Percentiles rank a stretch among this genome's conserved stretches.
phyloP scores from a whole-genome alignment of 2,888 invertebrate species.

The Hyalella azteca region DNA sequence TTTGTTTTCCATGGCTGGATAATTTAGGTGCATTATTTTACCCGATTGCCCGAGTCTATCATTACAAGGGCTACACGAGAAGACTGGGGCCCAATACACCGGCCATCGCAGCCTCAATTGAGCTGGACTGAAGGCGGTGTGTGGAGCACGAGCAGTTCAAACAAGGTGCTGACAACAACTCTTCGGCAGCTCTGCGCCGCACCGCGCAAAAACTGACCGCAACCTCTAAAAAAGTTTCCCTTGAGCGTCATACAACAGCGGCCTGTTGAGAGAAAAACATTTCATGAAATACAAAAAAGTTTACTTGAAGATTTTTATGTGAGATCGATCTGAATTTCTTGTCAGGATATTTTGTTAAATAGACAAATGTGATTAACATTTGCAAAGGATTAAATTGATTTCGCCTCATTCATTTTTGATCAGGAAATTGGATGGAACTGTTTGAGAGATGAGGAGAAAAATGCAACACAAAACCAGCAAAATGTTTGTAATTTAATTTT shows the following conservation, averaged over 20 bases:
- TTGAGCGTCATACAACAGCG: neutral
- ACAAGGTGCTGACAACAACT: conserved; percentile 15
- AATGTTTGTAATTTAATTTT: no score
- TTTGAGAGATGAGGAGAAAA: neutral
- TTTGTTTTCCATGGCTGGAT: no score
- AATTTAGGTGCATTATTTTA: no score
- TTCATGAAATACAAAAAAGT: neutral
- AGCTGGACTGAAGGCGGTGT: neutral
- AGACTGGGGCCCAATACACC: neutral
- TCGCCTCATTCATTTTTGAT: neutral
- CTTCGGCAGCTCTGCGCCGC: neutral
- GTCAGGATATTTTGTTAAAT: neutral
- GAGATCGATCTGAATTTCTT: neutral
- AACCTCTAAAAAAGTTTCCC: neutral
- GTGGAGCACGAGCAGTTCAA: neutral
- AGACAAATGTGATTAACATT: neutral
- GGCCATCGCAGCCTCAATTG: neutral
- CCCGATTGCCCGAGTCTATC: no score
- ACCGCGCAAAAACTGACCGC: neutral
- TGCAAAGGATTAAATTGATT: neutral
- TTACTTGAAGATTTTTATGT: neutral
- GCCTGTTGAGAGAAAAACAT: neutral
- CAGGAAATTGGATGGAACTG: neutral
- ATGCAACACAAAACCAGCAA: no score
- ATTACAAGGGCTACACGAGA: neutral